Conservation (phyloP, 2,888 invertebrate genomes). For the Taphrorychus bicolor region DNA sequence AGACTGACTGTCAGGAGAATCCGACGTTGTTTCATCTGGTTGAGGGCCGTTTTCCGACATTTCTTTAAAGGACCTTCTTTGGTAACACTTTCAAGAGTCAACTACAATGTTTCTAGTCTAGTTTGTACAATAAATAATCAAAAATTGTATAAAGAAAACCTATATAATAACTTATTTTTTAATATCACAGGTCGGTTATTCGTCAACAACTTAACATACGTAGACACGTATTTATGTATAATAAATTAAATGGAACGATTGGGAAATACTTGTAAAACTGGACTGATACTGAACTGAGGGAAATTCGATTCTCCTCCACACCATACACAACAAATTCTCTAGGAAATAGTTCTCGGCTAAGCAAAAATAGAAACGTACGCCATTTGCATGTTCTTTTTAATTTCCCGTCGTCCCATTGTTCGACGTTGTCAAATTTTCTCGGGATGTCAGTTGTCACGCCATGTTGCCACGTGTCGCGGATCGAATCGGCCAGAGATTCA, state of each 20-base stretch:
- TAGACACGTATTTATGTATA: conserved; percentile 51
- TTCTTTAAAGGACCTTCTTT: conserved; percentile 46
- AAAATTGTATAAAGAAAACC: conserved; percentile 54
- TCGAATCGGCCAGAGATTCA: no score
- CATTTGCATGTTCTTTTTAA: conserved; percentile 53
- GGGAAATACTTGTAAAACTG: conserved; percentile 46
- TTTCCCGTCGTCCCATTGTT: not conserved
- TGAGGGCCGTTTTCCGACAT: conserved; percentile 52
- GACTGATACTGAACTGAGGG: conserved; percentile 43
- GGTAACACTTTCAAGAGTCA: conserved; percentile 48
- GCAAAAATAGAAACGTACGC: conserved; percentile 55
- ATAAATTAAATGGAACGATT: conserved; percentile 44
- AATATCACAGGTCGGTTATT: conserved; percentile 57
- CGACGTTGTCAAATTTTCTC: not conserved
- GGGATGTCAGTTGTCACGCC: no score
- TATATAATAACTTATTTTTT: conserved; percentile 55
- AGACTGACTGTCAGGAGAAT: conserved; percentile 48
- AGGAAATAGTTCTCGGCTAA: conserved; percentile 48
- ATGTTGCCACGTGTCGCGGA: no score
- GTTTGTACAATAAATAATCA: conserved; percentile 53
- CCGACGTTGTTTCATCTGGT: conserved; percentile 48
- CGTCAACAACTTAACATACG: conserved; percentile 55
- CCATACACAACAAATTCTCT: conserved; percentile 46
- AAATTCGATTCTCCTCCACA: conserved; percentile 45
- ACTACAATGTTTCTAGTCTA: conserved; percentile 47